Evolutionary conservation across 2,113 vertebrate genomes (phyloP).

Genomic region (Lycocorax pyrrhopterus): DNA sequence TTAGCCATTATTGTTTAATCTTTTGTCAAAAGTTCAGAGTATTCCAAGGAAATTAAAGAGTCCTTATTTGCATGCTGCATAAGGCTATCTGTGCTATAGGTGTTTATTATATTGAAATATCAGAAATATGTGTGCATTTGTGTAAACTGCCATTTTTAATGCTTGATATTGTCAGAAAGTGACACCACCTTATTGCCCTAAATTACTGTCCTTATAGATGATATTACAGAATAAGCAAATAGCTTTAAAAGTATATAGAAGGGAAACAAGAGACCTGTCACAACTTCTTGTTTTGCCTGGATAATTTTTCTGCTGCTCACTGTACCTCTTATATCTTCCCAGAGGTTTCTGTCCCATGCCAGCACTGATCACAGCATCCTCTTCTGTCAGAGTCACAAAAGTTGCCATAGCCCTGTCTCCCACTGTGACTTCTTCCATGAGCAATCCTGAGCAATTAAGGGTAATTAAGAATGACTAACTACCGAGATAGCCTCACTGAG

Average conservation of each 20-base stretch:
- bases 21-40: not conserved
- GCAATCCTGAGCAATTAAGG: not conserved
- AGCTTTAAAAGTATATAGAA: not conserved
- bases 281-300: not conserved
- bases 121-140: not conserved
- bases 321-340: fast-evolving
- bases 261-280: not conserved
- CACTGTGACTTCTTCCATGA: not conserved
- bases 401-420: not conserved
- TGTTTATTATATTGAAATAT: not conserved
- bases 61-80: not conserved
- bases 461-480: not conserved
- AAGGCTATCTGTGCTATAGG: not conserved
- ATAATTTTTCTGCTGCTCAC: not conserved
- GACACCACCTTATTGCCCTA: not conserved
- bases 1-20: not conserved
- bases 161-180: not conserved
- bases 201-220: not conserved
- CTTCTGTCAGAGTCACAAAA: not conserved
- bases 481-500: not conserved
- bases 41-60: not conserved
- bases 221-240: not conserved
- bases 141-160: not conserved
- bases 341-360: not conserved
- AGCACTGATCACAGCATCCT: not conserved